Evolutionary conservation across 2,797 vertebrate species (phyloP), one percentile per base, ranked within the genome.

Genomic region (Ctenopoma multispine): DNA sequence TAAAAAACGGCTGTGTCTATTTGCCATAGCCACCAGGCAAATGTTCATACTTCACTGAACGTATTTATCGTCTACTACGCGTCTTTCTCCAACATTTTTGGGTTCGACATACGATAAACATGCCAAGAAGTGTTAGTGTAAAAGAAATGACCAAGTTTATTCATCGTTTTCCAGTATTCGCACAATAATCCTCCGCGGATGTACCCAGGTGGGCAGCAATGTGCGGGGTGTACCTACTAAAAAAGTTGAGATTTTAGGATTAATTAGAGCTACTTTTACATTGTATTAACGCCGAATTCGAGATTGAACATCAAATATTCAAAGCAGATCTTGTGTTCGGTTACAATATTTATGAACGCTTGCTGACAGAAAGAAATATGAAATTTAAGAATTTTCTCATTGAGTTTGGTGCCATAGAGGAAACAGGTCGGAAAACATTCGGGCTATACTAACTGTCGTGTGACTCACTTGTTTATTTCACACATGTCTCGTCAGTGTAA

Each of bases 191-290:
- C 46, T n/a, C 20, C 62, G 49, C 62, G 50, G 51, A 72, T 57
- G 50, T 68, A 50, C 41, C 24, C 14, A 0, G 20, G 57, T 72
- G 73, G 81, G 77, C 77, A 70, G 69, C 20, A 31, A 43, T 40
- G 61, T 57, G 43, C 62, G 9, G 54, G 31, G 47, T 67, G 49
- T 50, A 46, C 20, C 62, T 20, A 18, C 0, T 53, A 36, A 50
- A 66, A 83, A 85, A 88, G 80, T 87, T 83, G 0, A 31, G 2
- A 41, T 81, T 82, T 71, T 41, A 44, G 11, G 4, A 40, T 41
- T 14, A 57, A 14, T 65, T 2, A 1, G 27, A 0, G n/a, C 1
- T 11, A 0, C 1, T 49, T 64, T 68, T 13, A 9, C 0, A 1
- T 41, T 2, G 4, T 4, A 18, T 7, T 15, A 1, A 48, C 1